Evolutionary conservation across 2,113 vertebrate genomes (phyloP), one percentile per base, ranked within the genome.

Genomic region (Xiphophorus maculatus): DNA sequence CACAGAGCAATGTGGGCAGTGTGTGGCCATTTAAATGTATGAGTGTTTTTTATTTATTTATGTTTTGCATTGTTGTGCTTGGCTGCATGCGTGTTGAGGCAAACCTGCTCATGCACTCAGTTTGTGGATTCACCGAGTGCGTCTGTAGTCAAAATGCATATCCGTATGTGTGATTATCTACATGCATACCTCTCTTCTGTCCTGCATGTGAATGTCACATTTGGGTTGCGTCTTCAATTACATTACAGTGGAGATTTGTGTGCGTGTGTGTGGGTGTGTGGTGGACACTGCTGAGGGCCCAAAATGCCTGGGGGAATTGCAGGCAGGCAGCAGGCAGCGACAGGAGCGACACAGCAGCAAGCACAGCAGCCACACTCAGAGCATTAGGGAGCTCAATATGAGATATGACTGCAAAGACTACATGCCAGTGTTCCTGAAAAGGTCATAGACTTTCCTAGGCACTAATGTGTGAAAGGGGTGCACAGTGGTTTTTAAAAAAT

Each of bases 141-240:
- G 33, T 58, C 33, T 58, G 40, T 44, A 28, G 42, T 32, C 70
- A 4, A 70, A 65, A 64, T 66, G 51, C 65, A 70, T 40, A 13
- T 69, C 30, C 62, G 29, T 73, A 58, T 54, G 66, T 77, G 62
- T 69, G 35, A 65, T 44, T 37, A 48, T 67, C 60, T 63, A 70
- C 73, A 76, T 63, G 65, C 71, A 66, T 78, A 74, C 71, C 76
- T 81, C 76, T 77, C 72, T 67, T 72, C 13, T 6, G 44, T 29
- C 29, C 70, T 65, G 76, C 67, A 66, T 76, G 66, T 73, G 79
- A 80, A 67, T 80, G 87, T 92, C 90, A 90, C 89, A 89, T 94
- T 90, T 91, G 85, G 91, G 88, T 87, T 84, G 91, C 93, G 92
- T 93, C 93, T 94, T 94, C 92, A 93, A 91, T 93, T 93, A 93